Conservation (phyloP, 2,888 invertebrate species). For the Leucophenga montana region DNA sequence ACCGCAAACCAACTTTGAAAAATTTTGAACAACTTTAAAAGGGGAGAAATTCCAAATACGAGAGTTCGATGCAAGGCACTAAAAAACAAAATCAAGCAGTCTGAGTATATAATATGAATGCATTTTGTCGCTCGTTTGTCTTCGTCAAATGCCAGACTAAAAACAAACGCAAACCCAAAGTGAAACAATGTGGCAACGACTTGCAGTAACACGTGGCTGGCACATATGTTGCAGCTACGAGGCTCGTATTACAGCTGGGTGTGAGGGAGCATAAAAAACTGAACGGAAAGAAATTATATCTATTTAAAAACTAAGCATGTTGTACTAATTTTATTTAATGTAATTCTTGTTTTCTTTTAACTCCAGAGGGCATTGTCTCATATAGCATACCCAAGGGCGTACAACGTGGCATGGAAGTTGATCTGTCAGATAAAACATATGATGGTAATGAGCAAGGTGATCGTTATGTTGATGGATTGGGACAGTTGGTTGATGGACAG, state of each 20-base stretch:
- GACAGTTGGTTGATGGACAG: conserved; percentile 85
- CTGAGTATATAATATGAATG: conserved; percentile 27
- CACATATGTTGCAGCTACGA: conserved; percentile 39
- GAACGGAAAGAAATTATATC: no score
- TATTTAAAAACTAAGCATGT: background rate
- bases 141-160: conserved; percentile 54
- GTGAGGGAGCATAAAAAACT: no score
- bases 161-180: conserved; percentile 8
- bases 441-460: conserved; percentile 81
- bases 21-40: background rate
- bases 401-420: conserved; percentile 81
- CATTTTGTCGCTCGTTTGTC: conserved; percentile 63
- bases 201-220: conserved; percentile 22
- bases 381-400: conserved; percentile 86
- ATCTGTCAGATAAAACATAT: conserved; percentile 85
- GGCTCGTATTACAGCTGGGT: conserved; percentile 52
- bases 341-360: conserved; percentile 46
- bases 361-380: conserved; percentile 83
- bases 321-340: conserved; percentile 22
- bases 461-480: conserved; percentile 81
- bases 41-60: background rate
- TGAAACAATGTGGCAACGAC: background rate
- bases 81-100: conserved; percentile 32
- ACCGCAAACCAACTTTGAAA: conserved; percentile 5
- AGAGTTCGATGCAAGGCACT: conserved; percentile 27